Evolutionary conservation across 2,888 invertebrate species (phyloP), one percentile per base, ranked within the genome.

Genomic region (Euplexia lucipara): DNA sequence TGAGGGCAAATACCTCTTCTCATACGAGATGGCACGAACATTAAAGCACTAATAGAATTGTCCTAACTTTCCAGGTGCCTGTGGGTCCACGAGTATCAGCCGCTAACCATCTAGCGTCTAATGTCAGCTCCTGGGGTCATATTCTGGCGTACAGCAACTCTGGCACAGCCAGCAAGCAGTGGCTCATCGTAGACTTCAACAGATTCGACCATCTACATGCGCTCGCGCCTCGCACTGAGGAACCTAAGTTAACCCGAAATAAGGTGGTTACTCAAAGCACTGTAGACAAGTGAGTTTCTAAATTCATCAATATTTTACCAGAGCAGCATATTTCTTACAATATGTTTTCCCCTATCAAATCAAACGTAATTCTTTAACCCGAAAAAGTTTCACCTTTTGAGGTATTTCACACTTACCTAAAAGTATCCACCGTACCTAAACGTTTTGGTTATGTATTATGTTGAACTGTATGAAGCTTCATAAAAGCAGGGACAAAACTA

Each of bases 141-240:
- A 91, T 96, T 1, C 96, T 98, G 83, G 95, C 96, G 0, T 92
- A 85, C 8, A 97, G 96, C 87, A 97, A 98, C 93, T 97, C 98
- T 35, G 97, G 97, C 16, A 98, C 98, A 45, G 98, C 98, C 66
- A 97, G 97, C 88, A 98, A 98, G 86, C 98, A 99, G 87, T 99
- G 98, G 98, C 96, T 98, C 80, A 95, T 97, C 6, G 96, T 98
- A 0, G 97, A 98, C 88, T 97, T 97, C 84, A 96, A 96, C 53
- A 95, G 95, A 70, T 96, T 97, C 60, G 86, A 89, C 45, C 79
- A 86, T 3, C 75, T 92, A 4, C 85, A 89, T 62, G 68, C 84
- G 22, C 70, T 79, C 0, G 75, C 72, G 1, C 70, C 78, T 18
- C 42, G 75, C 57, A 56, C 39, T 57, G 83, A 67, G 35, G 54